phyloP scores from a whole-genome alignment of 2,113 vertebrate species.

The Tychaedon coryphoeus region DNA sequence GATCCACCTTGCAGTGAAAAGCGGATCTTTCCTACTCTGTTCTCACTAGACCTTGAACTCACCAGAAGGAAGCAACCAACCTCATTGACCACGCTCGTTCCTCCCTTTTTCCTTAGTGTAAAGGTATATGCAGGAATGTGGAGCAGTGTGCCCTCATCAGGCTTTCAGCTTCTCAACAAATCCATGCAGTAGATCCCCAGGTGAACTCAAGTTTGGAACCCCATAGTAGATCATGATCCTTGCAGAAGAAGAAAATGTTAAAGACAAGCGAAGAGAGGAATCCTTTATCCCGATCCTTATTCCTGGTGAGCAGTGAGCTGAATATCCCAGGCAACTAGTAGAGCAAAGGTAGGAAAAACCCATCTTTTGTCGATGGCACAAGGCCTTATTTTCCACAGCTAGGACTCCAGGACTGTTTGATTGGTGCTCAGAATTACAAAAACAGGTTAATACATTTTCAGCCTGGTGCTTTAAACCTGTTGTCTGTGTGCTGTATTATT shows the following conservation, averaged over 20 bases:
- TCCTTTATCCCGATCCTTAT: background rate
- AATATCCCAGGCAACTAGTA: background rate
- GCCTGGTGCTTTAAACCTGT: background rate
- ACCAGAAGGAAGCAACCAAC: background rate
- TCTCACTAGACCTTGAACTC: background rate
- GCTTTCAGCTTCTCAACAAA: background rate
- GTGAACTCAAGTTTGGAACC: background rate
- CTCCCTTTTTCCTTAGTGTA: background rate
- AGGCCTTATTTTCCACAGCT: background rate
- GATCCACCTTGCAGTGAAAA: background rate
- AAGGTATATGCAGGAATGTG: background rate
- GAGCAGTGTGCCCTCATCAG: background rate
- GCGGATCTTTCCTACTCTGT: background rate
- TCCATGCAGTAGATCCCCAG: background rate
- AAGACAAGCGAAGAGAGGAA: background rate
- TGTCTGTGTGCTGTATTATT: background rate
- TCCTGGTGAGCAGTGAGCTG: background rate
- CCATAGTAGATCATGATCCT: background rate
- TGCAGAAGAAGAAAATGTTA: background rate
- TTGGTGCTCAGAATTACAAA: background rate
- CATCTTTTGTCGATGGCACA: accelerated
- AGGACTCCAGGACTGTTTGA: background rate
- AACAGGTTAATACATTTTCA: background rate
- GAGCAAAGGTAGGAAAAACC: background rate
- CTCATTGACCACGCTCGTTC: accelerated